phyloP scores from a whole-genome alignment of 1,140 invertebrate species.

The Atta texana region DNA sequence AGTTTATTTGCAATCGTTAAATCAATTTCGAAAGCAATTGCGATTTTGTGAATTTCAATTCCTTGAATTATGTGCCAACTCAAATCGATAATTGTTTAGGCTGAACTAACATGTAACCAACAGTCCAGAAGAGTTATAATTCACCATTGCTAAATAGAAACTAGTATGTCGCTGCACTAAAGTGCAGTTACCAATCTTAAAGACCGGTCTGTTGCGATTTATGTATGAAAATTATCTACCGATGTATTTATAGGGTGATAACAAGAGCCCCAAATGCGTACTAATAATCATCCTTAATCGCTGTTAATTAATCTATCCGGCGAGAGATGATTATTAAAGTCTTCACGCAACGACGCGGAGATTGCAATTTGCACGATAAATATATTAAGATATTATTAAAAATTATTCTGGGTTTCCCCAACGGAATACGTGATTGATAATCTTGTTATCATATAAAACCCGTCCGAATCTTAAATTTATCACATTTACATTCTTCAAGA shows the following conservation, averaged over 20 bases:
- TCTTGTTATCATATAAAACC: slow-evolving; percentile 9
- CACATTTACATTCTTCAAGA: neutral
- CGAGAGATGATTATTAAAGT: slow-evolving; percentile 49
- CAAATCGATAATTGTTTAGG: slow-evolving; percentile 56
- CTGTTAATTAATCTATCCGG: slow-evolving; percentile 64
- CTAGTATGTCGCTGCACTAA: neutral
- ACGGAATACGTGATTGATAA: slow-evolving; percentile 25
- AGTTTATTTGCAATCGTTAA: neutral
- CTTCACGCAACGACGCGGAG: slow-evolving; percentile 6
- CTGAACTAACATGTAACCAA: slow-evolving; percentile 4
- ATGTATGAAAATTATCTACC: slow-evolving; percentile 50
- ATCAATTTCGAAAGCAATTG: neutral
- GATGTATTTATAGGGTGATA: slow-evolving; percentile 53
- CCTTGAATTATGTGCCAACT: slow-evolving; percentile 1
- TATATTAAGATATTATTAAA: slow-evolving; percentile 53
- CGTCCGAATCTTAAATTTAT: slow-evolving; percentile 16
- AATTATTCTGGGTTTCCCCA: slow-evolving; percentile 48
- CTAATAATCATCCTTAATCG: slow-evolving; percentile 47
- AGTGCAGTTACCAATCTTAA: slow-evolving; percentile 9
- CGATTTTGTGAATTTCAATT: neutral
- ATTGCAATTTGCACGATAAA: slow-evolving; percentile 54
- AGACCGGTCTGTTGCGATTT: slow-evolving; percentile 55
- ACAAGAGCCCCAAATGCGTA: slow-evolving; percentile 34
- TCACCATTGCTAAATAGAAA: slow-evolving; percentile 26
- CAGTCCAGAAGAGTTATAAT: slow-evolving; percentile 44